Percentiles rank a stretch among this genome's conserved stretches.
phyloP scores from a whole-genome alignment of 2,888 invertebrate species.

The Pheosia gnoma region DNA sequence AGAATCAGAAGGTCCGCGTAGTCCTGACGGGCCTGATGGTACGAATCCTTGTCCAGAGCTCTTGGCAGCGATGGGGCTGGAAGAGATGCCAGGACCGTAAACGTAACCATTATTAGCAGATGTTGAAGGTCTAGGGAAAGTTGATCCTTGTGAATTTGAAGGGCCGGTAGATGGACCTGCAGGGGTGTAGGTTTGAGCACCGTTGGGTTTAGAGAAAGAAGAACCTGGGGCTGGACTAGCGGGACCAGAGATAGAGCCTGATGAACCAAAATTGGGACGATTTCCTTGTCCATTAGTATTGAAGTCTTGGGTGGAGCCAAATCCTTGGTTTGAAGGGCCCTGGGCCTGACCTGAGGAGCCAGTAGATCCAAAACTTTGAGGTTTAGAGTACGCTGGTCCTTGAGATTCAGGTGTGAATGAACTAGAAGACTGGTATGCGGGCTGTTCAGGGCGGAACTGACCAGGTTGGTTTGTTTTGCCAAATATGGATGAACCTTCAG shows the following conservation, averaged over 20 bases:
- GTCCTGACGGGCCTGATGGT: background rate
- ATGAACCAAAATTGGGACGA: slow-evolving; percentile 12
- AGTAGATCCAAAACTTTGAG: slow-evolving; percentile 1
- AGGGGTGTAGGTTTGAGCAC: slow-evolving; percentile 23
- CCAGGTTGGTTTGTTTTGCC: slow-evolving; percentile 18
- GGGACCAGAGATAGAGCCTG: slow-evolving; percentile 16
- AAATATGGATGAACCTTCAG: slow-evolving; percentile 31
- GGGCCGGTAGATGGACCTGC: background rate
- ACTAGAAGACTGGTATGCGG: background rate
- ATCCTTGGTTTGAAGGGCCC: slow-evolving; percentile 3
- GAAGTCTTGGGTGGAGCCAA: background rate
- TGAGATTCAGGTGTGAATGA: background rate
- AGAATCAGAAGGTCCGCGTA: background rate
- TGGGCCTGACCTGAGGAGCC: slow-evolving; percentile 15
- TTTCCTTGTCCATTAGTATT: background rate
- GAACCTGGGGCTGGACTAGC: slow-evolving; percentile 26
- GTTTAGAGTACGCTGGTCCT: slow-evolving; percentile 4
- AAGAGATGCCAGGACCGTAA: background rate
- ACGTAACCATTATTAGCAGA: slow-evolving; percentile 1
- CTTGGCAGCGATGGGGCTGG: background rate
- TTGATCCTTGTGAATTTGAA: background rate
- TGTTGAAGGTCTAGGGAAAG: background rate
- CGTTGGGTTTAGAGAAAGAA: slow-evolving; percentile 23
- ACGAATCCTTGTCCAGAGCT: background rate
- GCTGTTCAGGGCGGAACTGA: slow-evolving; percentile 10